phyloP scores from a whole-genome alignment of 2,888 invertebrate genomes.

The Platycnemis pennipes region DNA sequence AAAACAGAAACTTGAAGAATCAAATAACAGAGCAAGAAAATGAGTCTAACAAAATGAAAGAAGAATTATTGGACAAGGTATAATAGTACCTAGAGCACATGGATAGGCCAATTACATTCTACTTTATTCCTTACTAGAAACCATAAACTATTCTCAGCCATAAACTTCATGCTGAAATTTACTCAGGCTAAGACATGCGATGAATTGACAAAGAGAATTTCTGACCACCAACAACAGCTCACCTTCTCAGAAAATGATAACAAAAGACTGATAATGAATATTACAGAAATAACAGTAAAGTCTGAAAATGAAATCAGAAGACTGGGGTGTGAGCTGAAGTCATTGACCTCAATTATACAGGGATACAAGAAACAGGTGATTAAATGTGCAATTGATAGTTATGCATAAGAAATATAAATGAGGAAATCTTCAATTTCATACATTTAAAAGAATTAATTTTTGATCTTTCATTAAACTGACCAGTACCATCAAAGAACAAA shows the following conservation, averaged over 20 bases:
- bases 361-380: constrained; percentile 3
- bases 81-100: background rate
- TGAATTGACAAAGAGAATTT: background rate
- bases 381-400: too few species aligned
- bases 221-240: background rate
- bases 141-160: background rate
- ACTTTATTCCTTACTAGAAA: background rate
- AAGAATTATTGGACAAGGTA: background rate
- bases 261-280: background rate
- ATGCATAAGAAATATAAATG: too few species aligned
- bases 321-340: background rate
- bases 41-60: background rate
- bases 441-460: too few species aligned
- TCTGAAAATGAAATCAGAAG: background rate
- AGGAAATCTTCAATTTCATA: too few species aligned
- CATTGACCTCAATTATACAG: background rate
- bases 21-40: background rate
- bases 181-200: background rate
- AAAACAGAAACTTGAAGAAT: background rate
- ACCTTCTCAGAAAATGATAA: background rate
- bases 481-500: too few species aligned
- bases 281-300: background rate
- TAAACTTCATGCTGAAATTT: background rate
- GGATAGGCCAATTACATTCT: background rate
- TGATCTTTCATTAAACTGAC: too few species aligned